These are phyloP conservation scores for Cyclargus thomasi DNA, from an alignment of 1,140 invertebrate species.

Conservation along the genomic window DNA sequence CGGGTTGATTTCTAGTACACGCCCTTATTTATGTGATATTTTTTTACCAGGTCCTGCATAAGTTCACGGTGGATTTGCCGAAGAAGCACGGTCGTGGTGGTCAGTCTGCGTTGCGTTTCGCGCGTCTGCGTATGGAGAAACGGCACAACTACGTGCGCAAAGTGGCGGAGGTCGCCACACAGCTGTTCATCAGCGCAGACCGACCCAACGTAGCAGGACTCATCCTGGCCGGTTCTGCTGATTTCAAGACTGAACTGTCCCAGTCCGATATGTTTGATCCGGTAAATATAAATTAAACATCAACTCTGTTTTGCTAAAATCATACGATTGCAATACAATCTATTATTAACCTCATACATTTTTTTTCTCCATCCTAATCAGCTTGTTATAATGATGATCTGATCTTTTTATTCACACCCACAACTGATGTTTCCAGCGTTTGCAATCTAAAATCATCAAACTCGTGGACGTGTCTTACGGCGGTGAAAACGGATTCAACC, in stretches of 20 bases:
- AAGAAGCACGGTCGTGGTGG: constrained; percentile 99
- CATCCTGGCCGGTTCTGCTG: constrained; percentile 98
- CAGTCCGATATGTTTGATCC: constrained; percentile 99
- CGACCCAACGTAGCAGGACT: constrained; percentile 98
- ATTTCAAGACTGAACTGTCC: constrained; percentile 99
- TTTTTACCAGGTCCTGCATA: constrained; percentile 89
- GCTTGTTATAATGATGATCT: too few relatives aligned
- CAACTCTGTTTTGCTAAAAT: too few relatives aligned
- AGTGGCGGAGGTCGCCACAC: constrained; percentile 98
- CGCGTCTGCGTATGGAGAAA: constrained; percentile 99
- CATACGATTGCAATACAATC: constrained; percentile 16
- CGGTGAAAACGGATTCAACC: constrained; percentile 99
- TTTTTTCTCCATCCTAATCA: too few relatives aligned
- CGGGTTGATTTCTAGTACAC: too few relatives aligned
- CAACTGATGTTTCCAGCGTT: constrained; percentile 81
- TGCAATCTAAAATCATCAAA: constrained; percentile 99
- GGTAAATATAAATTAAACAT: constrained; percentile 78
- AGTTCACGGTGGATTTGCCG: constrained; percentile 99
- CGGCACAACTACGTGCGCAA: constrained; percentile 99
- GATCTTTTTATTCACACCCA: too few relatives aligned
- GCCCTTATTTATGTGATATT: too few relatives aligned
- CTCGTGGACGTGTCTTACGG: constrained; percentile 99
- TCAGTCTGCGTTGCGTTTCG: constrained; percentile 99
- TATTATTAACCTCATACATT: too few relatives aligned
- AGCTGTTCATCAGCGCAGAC: constrained; percentile 98